Percentiles rank a stretch among this genome's conserved stretches.
Evolutionary conservation across 2,113 vertebrate genomes (phyloP).

Genomic region (Natator depressus): DNA sequence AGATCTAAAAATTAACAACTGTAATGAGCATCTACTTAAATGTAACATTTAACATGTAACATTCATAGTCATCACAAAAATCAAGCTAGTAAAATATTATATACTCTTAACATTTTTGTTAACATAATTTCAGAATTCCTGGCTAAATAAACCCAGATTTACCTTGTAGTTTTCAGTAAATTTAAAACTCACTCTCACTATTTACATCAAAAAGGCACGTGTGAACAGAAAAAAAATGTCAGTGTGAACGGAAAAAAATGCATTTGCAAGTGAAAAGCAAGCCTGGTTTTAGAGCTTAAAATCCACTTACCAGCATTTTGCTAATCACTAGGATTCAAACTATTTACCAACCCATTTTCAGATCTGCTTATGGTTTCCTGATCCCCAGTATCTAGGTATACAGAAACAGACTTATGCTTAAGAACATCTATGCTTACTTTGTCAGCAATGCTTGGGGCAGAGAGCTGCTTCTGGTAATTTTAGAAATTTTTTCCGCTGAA

Average conservation of each 20-base stretch:
- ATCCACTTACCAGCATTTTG: constrained; percentile 47
- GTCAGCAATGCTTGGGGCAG: constrained; percentile 35
- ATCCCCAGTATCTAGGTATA: constrained; percentile 5
- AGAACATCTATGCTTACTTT: constrained; percentile 23
- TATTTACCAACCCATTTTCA: constrained; percentile 54
- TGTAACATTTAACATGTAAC: background rate
- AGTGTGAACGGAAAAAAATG: constrained; percentile 43
- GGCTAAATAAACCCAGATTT: constrained; percentile 26
- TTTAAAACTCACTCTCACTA: constrained; percentile 34
- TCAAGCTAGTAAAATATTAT: background rate
- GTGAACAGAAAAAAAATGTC: constrained; percentile 47
- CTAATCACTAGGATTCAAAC: constrained; percentile 53
- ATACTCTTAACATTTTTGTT: constrained; percentile 19
- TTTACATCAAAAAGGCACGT: constrained; percentile 52
- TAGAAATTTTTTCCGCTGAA: constrained; percentile 21
- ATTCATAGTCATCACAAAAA: constrained; percentile 2
- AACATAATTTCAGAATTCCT: background rate
- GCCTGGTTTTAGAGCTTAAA: constrained; percentile 54
- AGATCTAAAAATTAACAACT: constrained; percentile 21
- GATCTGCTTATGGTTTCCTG: constrained; percentile 51
- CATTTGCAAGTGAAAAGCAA: constrained; percentile 62
- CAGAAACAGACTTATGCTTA: constrained; percentile 25
- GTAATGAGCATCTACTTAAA: constrained; percentile 19
- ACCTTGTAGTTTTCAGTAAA: constrained; percentile 23
- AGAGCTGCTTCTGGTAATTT: constrained; percentile 41